These are phyloP conservation scores for Megalopta genalis DNA, from an alignment of 1,140 invertebrate species.

Conservation along the genomic window DNA sequence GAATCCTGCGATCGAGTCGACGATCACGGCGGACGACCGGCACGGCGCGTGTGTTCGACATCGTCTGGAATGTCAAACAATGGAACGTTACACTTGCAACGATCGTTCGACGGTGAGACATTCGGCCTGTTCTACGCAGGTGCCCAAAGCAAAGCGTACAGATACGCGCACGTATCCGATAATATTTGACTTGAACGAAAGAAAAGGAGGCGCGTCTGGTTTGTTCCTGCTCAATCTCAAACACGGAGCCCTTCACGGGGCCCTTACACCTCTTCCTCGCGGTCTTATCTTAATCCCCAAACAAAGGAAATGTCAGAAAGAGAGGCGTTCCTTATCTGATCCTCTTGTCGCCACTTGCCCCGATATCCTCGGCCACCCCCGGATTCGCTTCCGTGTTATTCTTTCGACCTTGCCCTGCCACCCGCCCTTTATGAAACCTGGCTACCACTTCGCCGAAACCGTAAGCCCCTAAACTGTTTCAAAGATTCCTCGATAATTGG, in stretches of 20 bases:
- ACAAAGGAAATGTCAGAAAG: conserved; percentile 58
- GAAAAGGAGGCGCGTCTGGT: conserved; percentile 60
- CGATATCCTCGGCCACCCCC: background rate
- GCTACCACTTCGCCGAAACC: background rate
- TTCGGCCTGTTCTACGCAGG: conserved; percentile 22
- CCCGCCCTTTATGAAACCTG: background rate
- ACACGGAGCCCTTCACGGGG: conserved; percentile 45
- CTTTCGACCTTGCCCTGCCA: conserved; percentile 37
- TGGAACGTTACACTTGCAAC: background rate
- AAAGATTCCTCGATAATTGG: background rate
- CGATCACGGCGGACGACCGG: background rate
- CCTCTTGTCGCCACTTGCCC: conserved; percentile 29
- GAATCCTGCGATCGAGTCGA: background rate
- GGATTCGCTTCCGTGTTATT: conserved; percentile 62
- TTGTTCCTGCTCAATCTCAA: conserved; percentile 64
- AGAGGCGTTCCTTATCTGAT: conserved; percentile 62
- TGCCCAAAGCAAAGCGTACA: conserved; percentile 46
- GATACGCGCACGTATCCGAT: conserved; percentile 45
- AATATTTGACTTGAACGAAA: conserved; percentile 58
- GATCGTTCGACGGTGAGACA: too few relatives aligned
- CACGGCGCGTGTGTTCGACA: background rate
- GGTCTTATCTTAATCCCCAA: conserved; percentile 64
- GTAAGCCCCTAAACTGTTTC: background rate
- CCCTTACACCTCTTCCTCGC: conserved; percentile 16
- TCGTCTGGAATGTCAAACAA: conserved; percentile 20